Evolutionary conservation across 2,888 invertebrate genomes (phyloP).

Genomic region (Polymixis lichenea): DNA sequence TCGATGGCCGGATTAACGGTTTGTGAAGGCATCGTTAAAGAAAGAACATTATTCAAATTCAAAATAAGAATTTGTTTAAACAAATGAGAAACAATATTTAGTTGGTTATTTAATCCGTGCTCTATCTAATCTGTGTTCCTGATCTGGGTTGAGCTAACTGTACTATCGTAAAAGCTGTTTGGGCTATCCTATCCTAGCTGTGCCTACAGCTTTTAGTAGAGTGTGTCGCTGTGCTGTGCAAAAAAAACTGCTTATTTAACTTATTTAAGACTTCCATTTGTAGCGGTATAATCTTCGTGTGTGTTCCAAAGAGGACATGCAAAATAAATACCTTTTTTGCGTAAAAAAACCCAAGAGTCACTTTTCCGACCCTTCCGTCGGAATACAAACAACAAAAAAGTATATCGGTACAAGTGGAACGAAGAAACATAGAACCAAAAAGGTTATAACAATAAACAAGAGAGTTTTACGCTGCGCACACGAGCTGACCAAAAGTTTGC

Average conservation of each 20-base stretch:
- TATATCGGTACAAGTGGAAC: slow-evolving; percentile 66
- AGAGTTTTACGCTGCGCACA: slow-evolving; percentile 73
- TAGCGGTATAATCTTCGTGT: slow-evolving; percentile 69
- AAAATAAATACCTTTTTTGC: slow-evolving; percentile 42
- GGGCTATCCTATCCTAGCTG: neutral
- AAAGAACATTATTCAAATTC: slow-evolving; percentile 54
- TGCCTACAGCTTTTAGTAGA: neutral
- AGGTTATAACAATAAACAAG: slow-evolving; percentile 83
- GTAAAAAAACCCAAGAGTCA: slow-evolving; percentile 66
- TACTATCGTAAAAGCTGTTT: too few relatives aligned
- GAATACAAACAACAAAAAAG: slow-evolving; percentile 75
- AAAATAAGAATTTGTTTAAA: slow-evolving; percentile 40
- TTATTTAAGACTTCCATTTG: slow-evolving; percentile 32
- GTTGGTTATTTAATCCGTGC: neutral
- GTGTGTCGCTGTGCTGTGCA: neutral
- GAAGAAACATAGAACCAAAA: slow-evolving; percentile 82
- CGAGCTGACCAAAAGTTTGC: slow-evolving; percentile 90
- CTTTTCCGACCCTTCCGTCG: slow-evolving; percentile 74
- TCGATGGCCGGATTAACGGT: slow-evolving; percentile 78
- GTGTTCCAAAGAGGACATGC: slow-evolving; percentile 71
- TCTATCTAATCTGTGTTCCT: neutral
- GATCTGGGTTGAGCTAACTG: neutral
- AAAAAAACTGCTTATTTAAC: neutral
- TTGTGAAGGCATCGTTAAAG: slow-evolving; percentile 57
- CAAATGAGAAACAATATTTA: slow-evolving; percentile 9